Evolutionary conservation across 2,113 vertebrate genomes (phyloP).

Genomic region (Perognathus longimembris): DNA sequence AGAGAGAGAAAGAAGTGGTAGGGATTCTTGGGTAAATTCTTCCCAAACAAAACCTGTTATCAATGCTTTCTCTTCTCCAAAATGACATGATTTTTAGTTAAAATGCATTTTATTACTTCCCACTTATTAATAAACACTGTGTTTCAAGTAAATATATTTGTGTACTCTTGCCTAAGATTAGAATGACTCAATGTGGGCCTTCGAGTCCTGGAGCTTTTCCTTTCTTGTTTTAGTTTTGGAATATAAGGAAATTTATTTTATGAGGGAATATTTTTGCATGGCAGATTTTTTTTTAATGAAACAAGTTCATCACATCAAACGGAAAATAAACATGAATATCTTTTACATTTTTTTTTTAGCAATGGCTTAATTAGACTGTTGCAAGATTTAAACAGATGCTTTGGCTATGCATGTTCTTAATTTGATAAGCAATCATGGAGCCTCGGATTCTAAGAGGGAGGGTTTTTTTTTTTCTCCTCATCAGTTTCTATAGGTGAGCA

Average conservation of each 20-base stretch:
- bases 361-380: slow-evolving; percentile 41
- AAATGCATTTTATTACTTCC: slow-evolving; percentile 31
- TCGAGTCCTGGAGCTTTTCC: not conserved
- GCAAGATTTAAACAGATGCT: slow-evolving; percentile 8
- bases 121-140: not conserved
- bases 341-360: not conserved
- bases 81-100: slow-evolving; percentile 7
- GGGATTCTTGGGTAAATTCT: not conserved
- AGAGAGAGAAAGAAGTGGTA: no score
- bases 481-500: not conserved
- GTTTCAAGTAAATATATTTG: not conserved
- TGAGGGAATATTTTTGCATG: not conserved
- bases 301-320: slow-evolving; percentile 19
- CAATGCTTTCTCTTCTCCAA: not conserved
- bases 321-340: slow-evolving; percentile 37
- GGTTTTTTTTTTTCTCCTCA: not conserved
- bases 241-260: slow-evolving; percentile 10
- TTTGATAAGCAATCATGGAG: not conserved
- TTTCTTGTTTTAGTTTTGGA: slow-evolving; percentile 14
- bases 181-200: not conserved
- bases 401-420: slow-evolving; percentile 11
- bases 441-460: not conserved
- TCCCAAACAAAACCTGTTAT: not conserved
- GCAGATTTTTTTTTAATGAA: slow-evolving; percentile 35
- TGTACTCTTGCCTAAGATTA: not conserved